phyloP scores from a whole-genome alignment of 2,113 vertebrate genomes.

The Phaethon lepturus region DNA sequence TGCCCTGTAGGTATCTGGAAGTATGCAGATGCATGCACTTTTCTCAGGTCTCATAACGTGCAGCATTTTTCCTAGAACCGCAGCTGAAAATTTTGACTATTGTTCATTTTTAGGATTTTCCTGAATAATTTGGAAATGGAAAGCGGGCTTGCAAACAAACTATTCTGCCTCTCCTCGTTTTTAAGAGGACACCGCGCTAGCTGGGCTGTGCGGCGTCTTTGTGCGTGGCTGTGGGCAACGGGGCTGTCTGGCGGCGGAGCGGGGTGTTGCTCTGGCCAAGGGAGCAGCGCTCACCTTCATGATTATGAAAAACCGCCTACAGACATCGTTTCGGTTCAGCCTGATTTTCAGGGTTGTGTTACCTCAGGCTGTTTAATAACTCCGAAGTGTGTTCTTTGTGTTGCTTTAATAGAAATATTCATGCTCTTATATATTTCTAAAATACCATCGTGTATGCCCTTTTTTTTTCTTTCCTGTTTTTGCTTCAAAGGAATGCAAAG shows the following conservation, averaged over 20 bases:
- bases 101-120: not conserved
- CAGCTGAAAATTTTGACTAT: not conserved
- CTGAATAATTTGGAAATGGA: not conserved
- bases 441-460: not conserved
- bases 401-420: not conserved
- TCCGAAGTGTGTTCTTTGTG: not conserved
- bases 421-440: not conserved
- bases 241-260: rapidly evolving
- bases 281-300: rapidly evolving
- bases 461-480: rapidly evolving
- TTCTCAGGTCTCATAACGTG: not conserved
- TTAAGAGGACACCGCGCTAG: not conserved
- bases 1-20: not conserved
- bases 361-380: not conserved
- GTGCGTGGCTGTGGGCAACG: rapidly evolving
- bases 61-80: not conserved
- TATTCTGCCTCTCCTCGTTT: not conserved
- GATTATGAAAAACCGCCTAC: not conserved
- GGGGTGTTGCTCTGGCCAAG: not conserved
- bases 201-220: rapidly evolving
- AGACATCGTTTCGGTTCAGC: not conserved
- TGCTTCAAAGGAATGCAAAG: not conserved
- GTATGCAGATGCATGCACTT: not conserved
- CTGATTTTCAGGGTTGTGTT: not conserved
- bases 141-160: not conserved